Base-by-base conservation (phyloP, 2,113 vertebrate genomes). In the Oryzias woworae region DNA sequence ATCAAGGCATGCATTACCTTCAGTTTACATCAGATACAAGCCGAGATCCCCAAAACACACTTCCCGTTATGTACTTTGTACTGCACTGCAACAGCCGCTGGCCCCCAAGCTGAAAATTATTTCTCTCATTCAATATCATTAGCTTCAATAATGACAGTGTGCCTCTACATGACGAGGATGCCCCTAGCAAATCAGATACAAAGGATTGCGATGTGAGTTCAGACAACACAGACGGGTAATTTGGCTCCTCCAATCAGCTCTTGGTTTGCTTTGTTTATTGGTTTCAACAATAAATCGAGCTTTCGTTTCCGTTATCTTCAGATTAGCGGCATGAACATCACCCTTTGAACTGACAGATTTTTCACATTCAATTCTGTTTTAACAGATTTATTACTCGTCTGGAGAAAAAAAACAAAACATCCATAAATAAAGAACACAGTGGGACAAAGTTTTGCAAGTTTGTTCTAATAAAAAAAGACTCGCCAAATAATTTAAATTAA, bases 71-170 rank as follows among this genome's bases (percentile, higher is more conserved):
- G 31, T 52, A 68, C 60, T 71, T 67, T 46, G 56, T 60, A 77
- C 61, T 47, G 58, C 58, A 62, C 54, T 28, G 43, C 15, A 17
- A 63, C 61, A 85, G 78, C 74, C 72, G 22, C 80, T 78, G 69
- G 77, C 58, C 61, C 51, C 41, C 46, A 12, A 74, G 69, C 69
- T 62, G 59, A 78, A 62, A 77, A 75, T 73, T 20, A 73, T 71
- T 85, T 77, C 62, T 73, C 77, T 84, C 75, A 83, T 87, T 87
- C 77, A 83, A 75, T 74, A 83, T 80, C 76, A 84, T 88, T 80
- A 88, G 79, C 73, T 58, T 84, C 80, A 85, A 84, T 88, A 71
- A 86, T 82, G 75, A 83, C 71, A 80, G 76, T 63, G 74, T 53
- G 70, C 63, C 77, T 36, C 36, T 66, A 75, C 72, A 75, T 36